A percentile compares a stretch with the other conserved stretches of the same genome.
Evolutionary conservation across 1,140 invertebrate genomes (phyloP).

Genomic region (Atopsyche davidsoni): DNA sequence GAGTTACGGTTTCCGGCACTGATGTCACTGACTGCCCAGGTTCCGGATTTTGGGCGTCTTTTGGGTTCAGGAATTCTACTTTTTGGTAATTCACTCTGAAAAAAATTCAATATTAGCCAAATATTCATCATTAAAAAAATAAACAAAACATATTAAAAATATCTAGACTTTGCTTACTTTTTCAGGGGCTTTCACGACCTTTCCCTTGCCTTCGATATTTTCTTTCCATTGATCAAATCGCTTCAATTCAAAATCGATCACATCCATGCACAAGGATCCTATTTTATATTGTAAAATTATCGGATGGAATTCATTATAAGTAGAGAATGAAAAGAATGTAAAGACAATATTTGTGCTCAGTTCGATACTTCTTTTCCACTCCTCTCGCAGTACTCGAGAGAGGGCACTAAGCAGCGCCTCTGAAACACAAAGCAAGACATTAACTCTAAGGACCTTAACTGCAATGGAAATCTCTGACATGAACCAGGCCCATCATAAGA

Average conservation of each 20-base stretch:
- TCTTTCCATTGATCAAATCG: constrained; percentile 91
- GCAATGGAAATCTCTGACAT: too few species aligned
- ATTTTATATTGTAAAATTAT: constrained; percentile 74
- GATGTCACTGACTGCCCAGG: constrained; percentile 52
- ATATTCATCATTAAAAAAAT: background rate
- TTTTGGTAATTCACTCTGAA: constrained; percentile 49
- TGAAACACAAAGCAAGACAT: constrained; percentile 47
- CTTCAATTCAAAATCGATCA: constrained; percentile 89
- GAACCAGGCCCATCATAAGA: too few species aligned
- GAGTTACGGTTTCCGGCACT: constrained; percentile 46
- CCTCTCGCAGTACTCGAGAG: constrained; percentile 89
- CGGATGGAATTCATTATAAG: constrained; percentile 92
- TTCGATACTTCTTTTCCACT: constrained; percentile 94
- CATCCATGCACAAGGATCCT: constrained; percentile 92
- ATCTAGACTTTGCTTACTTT: constrained; percentile 34
- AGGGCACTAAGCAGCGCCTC: constrained; percentile 94
- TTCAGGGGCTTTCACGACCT: constrained; percentile 41
- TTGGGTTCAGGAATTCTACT: constrained; percentile 62
- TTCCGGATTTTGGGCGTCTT: constrained; percentile 60
- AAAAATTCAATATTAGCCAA: constrained; percentile 2
- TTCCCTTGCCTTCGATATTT: constrained; percentile 68
- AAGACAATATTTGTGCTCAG: constrained; percentile 95
- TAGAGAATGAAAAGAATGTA: constrained; percentile 96
- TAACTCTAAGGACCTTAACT: too few species aligned
- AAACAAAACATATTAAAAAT: background rate